A percentile compares a stretch with the other conserved stretches of the same genome.
Conservation (phyloP, 1,140 invertebrate species). For the Drosophila punjabiensis region DNA sequence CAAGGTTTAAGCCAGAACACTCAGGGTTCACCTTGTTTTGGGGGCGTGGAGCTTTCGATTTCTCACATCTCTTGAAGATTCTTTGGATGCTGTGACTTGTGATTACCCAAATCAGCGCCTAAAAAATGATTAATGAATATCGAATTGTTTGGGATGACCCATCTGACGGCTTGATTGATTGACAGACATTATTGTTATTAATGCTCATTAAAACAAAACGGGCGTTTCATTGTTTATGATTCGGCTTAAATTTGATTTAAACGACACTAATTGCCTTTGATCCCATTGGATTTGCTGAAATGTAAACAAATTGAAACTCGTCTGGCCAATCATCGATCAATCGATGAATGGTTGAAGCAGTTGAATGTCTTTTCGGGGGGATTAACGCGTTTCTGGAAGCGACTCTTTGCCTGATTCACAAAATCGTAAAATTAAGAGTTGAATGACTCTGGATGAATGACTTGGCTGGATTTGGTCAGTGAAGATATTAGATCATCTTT, state of each 20-base stretch:
- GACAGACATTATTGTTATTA: slow-evolving; percentile 60
- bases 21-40: slow-evolving; percentile 39
- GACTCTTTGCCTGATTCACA: slow-evolving; percentile 12
- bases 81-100: slow-evolving; percentile 36
- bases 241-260: slow-evolving; percentile 74
- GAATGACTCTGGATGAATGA: slow-evolving; percentile 11
- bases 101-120: slow-evolving; percentile 38
- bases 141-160: slow-evolving; percentile 27
- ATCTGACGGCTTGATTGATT: slow-evolving; percentile 59
- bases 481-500: neutral
- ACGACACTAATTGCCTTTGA: slow-evolving; percentile 70
- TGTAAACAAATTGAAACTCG: slow-evolving; percentile 57
- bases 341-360: slow-evolving; percentile 15
- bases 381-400: slow-evolving; percentile 14
- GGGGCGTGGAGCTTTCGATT: slow-evolving; percentile 56
- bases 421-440: slow-evolving; percentile 14
- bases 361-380: slow-evolving; percentile 34
- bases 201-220: slow-evolving; percentile 67
- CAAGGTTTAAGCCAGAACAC: slow-evolving; percentile 40
- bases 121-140: slow-evolving; percentile 60
- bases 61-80: slow-evolving; percentile 35
- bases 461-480: neutral
- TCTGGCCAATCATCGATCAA: slow-evolving; percentile 29
- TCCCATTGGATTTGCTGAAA: slow-evolving; percentile 58
- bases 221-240: slow-evolving; percentile 73